Conservation (phyloP, 2,113 vertebrate genomes). For the Phodopus roborovskii region DNA sequence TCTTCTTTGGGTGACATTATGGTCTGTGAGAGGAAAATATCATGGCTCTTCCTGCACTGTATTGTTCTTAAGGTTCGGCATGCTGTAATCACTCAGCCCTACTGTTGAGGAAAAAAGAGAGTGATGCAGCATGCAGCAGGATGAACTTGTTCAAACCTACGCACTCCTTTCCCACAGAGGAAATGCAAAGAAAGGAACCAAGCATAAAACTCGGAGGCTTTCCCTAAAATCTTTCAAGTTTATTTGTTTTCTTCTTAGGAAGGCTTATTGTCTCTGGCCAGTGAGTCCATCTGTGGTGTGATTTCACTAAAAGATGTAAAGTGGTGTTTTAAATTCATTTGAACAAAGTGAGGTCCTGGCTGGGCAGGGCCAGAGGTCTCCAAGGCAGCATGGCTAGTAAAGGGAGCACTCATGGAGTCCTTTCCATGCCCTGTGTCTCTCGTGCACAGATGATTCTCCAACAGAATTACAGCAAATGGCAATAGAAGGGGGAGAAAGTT, state of each 20-base stretch:
- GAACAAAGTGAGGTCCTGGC: background rate
- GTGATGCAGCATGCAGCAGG: background rate
- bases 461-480: background rate
- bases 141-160: background rate
- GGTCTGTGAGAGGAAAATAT: background rate
- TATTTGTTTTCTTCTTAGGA: slow-evolving; percentile 17
- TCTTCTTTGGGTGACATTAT: background rate
- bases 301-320: background rate
- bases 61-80: background rate
- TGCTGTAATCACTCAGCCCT: background rate
- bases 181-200: slow-evolving; percentile 6
- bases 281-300: background rate
- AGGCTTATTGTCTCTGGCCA: background rate
- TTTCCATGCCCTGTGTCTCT: background rate
- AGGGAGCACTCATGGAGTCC: background rate
- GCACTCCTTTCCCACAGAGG: slow-evolving; percentile 3
- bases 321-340: background rate
- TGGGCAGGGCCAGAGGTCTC: background rate
- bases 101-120: background rate
- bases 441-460: background rate
- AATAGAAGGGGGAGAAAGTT: background rate
- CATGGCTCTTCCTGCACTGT: background rate
- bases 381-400: background rate
- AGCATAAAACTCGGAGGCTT: background rate
- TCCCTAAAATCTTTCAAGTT: background rate